Evolutionary conservation across 2,888 invertebrate species (phyloP).

Genomic region (Pyrrhia umbra): DNA sequence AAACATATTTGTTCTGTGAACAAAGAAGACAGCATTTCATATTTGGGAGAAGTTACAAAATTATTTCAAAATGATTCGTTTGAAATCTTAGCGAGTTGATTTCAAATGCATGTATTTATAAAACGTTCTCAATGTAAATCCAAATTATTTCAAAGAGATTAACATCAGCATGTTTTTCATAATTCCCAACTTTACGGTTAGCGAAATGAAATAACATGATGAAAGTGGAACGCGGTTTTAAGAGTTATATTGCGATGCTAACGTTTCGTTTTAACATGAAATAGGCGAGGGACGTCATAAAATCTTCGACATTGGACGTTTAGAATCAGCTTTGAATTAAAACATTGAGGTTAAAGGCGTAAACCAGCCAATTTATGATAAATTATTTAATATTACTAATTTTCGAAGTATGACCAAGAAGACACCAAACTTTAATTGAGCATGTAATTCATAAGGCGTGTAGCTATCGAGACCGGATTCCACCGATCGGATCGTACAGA

Average conservation of each 20-base stretch:
- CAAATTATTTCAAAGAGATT: constrained; percentile 65
- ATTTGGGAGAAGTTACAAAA: constrained; percentile 8
- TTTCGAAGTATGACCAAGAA: constrained; percentile 41
- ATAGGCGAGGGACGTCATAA: constrained; percentile 62
- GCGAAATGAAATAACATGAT: constrained; percentile 61
- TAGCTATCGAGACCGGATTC: constrained; percentile 72
- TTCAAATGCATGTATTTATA: constrained; percentile 30
- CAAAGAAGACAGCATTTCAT: background rate
- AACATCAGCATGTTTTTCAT: constrained; percentile 64
- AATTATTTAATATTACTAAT: constrained; percentile 6
- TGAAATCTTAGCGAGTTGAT: constrained; percentile 17
- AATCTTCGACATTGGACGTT: constrained; percentile 57
- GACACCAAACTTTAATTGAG: constrained; percentile 59
- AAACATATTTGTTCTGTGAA: no score
- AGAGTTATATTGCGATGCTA: constrained; percentile 60
- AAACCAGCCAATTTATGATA: constrained; percentile 32
- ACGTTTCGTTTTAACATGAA: constrained; percentile 61
- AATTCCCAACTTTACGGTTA: constrained; percentile 60
- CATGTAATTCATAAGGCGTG: constrained; percentile 64
- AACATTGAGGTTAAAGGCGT: constrained; percentile 18
- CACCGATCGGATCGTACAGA: constrained; percentile 73
- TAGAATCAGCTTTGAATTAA: constrained; percentile 28
- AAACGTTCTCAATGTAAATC: constrained; percentile 57
- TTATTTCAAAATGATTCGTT: background rate
- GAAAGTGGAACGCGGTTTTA: constrained; percentile 67